These are phyloP conservation scores for Melanogrammus aeglefinus DNA, from an alignment of 2,797 vertebrate species.

Conservation along the genomic window DNA sequence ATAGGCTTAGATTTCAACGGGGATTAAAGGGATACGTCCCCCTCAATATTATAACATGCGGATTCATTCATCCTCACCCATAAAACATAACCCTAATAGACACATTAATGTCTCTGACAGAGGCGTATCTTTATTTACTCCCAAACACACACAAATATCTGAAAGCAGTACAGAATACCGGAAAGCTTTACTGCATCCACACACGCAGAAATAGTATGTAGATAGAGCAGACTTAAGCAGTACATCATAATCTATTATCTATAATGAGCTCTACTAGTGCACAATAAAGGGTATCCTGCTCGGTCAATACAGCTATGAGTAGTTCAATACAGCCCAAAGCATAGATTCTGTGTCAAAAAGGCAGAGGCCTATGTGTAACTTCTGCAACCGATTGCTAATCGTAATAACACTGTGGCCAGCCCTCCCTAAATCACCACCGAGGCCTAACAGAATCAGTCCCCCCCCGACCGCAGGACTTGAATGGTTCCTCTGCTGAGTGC, in stretches of 20 bases:
- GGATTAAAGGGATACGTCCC: no score
- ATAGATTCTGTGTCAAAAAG: background rate
- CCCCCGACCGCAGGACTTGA: constrained; percentile 19
- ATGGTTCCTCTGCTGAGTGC: constrained; percentile 20
- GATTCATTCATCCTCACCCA: no score
- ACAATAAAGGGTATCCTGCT: background rate
- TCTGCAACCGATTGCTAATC: background rate
- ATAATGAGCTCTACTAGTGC: background rate
- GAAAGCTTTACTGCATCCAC: background rate
- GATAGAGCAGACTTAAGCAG: background rate
- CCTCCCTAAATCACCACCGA: background rate
- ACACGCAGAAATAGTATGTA: background rate
- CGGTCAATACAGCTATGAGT: background rate
- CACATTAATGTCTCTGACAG: no score
- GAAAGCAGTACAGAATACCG: no score
- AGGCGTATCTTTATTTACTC: no score
- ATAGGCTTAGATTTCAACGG: background rate
- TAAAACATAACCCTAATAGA: no score
- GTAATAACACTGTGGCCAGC: background rate
- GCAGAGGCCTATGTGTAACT: background rate
- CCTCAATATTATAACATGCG: no score
- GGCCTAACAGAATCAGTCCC: constrained; percentile 34
- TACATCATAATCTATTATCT: background rate
- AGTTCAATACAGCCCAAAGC: constrained; percentile 1
- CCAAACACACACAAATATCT: background rate